Conservation (phyloP, 2,797 vertebrate species). For the Otolemur crassicaudatus region DNA sequence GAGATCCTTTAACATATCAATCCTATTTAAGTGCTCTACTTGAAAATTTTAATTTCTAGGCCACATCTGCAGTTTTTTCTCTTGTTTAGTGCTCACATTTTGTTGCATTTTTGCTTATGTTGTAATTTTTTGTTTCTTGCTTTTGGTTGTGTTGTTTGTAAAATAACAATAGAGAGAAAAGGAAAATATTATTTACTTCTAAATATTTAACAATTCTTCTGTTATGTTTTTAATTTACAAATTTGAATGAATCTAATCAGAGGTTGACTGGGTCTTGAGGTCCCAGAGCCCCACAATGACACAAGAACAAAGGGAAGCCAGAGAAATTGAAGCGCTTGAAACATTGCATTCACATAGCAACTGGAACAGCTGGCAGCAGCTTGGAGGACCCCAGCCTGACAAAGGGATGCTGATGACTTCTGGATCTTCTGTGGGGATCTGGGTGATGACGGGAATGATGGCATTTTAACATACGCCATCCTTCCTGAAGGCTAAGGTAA, state of each 20-base stretch:
- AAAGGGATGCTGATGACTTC: slow-evolving; percentile 95
- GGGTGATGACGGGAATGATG: slow-evolving; percentile 96
- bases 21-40: neutral
- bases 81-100: neutral
- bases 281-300: slow-evolving; percentile 89
- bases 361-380: slow-evolving; percentile 92
- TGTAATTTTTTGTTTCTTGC: neutral
- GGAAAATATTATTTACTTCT: neutral
- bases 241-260: neutral
- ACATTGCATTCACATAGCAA: slow-evolving; percentile 94
- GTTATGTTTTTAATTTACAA: neutral
- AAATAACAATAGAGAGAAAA: neutral
- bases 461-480: slow-evolving; percentile 95
- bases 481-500: slow-evolving; percentile 96
- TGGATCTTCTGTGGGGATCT: slow-evolving; percentile 94
- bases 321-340: slow-evolving; percentile 95
- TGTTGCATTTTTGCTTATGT: neutral
- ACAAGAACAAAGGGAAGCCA: slow-evolving; percentile 92
- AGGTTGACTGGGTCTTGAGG: slow-evolving; percentile 73
- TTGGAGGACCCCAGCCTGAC: slow-evolving; percentile 95
- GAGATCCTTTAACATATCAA: neutral
- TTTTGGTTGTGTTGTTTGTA: neutral
- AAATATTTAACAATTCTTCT: neutral
- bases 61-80: neutral
- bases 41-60: neutral